Percentiles rank a stretch among this genome's conserved stretches.
These are phyloP conservation scores for Clavelina lepadiformis DNA, from an alignment of 23 tunicate species.

Conservation along the genomic window DNA sequence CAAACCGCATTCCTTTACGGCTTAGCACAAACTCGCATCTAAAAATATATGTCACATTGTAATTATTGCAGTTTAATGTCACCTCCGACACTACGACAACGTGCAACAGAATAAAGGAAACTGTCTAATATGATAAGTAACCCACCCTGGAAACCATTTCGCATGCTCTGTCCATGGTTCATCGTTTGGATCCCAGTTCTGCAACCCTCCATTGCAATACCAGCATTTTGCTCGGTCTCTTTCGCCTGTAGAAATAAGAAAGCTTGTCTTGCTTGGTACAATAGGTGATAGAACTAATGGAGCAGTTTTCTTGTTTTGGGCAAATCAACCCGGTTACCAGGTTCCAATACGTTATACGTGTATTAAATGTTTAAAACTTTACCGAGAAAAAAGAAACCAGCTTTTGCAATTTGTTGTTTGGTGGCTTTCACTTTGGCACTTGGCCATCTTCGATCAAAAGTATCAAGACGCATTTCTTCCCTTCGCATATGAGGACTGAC, in stretches of 20 bases:
- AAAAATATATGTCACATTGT: background rate
- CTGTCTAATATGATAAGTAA: background rate
- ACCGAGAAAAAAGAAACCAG: conserved; percentile 26
- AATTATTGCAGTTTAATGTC: background rate
- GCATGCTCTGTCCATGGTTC: conserved; percentile 54
- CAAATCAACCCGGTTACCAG: background rate
- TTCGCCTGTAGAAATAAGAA: conserved; percentile 6
- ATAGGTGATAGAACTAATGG: background rate
- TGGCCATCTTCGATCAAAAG: conserved; percentile 21
- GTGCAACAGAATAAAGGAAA: background rate
- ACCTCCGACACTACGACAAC: background rate
- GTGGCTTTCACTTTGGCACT: background rate
- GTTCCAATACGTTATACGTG: background rate
- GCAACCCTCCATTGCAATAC: conserved; percentile 52
- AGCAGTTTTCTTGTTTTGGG: background rate
- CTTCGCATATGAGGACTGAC: conserved; percentile 12
- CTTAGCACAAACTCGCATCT: conserved; percentile 22
- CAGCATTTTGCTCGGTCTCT: conserved; percentile 44
- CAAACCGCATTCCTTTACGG: conserved; percentile 13
- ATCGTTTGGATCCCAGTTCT: conserved; percentile 34
- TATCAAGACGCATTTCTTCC: background rate
- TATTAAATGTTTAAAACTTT: background rate
- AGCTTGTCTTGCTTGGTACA: background rate
- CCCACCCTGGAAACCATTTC: conserved; percentile 62
- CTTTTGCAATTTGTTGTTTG: conserved; percentile 8